Base-by-base conservation (phyloP, 2,888 invertebrate genomes). In the Brachypalpus laphriformis region DNA sequence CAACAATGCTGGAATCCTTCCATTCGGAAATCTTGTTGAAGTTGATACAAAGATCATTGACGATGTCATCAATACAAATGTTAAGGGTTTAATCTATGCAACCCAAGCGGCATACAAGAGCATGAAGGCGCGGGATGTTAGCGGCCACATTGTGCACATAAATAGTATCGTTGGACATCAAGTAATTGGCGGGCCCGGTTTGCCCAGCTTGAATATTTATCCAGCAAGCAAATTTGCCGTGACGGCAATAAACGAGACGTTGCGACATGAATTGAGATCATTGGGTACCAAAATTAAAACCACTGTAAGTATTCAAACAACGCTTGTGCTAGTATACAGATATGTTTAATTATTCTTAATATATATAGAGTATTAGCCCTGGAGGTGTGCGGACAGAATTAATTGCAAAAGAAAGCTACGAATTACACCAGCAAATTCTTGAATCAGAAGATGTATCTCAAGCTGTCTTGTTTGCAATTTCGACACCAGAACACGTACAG, bases 361-460 rank as follows among this genome's bases (percentile, higher is more conserved):
- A 28, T 28, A 20, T 51, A 14, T 3, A 75, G 75, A 75, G 65
- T 5, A 25, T 75, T 5, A 65, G 65, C 37, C 75, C 75, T 0
- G 75, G 75, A 34, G 20, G 51, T 6, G 65, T 65, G 6, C 28
- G 18, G 0, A 75, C 75, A 0, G 65, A 75, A 56, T 63, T 75
- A 6, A 2, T 45, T 3, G 31, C 56, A 0, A 11, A 25, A 1
- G 89, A 89, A 16, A 88, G 87, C 0, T 90, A 87, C 37, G 70
- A 61, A 0, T 87, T 86, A 66, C 81, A 89, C 78, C 89, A 4
- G 8, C 7, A 9, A 1, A 4, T 45, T 7, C 16, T 94, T 0
- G 89, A 92, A 31, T 88, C 94, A 0, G 89, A 91, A 45, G 94
- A 94, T 86, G 90, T 95, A 1, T 93, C 94, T 0, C 92, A 93